Conservation (phyloP, 2,797 vertebrate species). For the Karalla daura region DNA sequence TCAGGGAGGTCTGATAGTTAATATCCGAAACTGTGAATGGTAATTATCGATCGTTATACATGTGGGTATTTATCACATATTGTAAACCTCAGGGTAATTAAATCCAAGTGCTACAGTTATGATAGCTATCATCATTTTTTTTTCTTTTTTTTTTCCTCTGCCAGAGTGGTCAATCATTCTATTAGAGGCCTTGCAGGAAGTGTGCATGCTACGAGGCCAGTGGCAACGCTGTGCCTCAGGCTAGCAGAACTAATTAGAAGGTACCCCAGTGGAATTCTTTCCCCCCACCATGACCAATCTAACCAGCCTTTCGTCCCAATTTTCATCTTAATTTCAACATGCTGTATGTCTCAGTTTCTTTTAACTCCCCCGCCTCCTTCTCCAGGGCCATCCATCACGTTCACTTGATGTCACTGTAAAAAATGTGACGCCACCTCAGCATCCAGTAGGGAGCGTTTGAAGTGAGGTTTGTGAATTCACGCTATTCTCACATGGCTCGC, state of each 20-base stretch:
- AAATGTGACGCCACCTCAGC: slow-evolving; percentile 56
- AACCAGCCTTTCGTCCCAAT: slow-evolving; percentile 63
- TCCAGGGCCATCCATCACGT: slow-evolving; percentile 66
- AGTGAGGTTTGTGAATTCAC: slow-evolving; percentile 61
- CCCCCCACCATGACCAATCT: slow-evolving; percentile 69
- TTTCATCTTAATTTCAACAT: slow-evolving; percentile 78
- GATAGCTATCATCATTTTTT: slow-evolving; percentile 81
- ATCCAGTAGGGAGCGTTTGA: slow-evolving; percentile 49
- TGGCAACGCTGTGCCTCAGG: slow-evolving; percentile 78
- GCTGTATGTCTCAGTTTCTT: slow-evolving; percentile 67
- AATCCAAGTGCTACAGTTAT: slow-evolving; percentile 77
- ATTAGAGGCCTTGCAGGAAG: slow-evolving; percentile 77
- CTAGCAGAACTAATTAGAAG: slow-evolving; percentile 85
- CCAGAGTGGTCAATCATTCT: slow-evolving; percentile 82
- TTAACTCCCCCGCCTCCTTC: slow-evolving; percentile 65
- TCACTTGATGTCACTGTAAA: slow-evolving; percentile 71
- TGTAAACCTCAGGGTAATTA: slow-evolving; percentile 83
- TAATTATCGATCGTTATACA: slow-evolving; percentile 82
- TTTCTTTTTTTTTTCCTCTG: no score
- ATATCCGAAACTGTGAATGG: slow-evolving; percentile 72
- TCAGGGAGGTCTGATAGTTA: slow-evolving; percentile 51
- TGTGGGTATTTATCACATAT: slow-evolving; percentile 81
- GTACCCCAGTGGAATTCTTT: slow-evolving; percentile 83
- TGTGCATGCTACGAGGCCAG: slow-evolving; percentile 73
- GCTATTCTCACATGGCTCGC: slow-evolving; percentile 39